Evolutionary conservation across 2,113 vertebrate species (phyloP).

Genomic region (Oophaga pumilio): DNA sequence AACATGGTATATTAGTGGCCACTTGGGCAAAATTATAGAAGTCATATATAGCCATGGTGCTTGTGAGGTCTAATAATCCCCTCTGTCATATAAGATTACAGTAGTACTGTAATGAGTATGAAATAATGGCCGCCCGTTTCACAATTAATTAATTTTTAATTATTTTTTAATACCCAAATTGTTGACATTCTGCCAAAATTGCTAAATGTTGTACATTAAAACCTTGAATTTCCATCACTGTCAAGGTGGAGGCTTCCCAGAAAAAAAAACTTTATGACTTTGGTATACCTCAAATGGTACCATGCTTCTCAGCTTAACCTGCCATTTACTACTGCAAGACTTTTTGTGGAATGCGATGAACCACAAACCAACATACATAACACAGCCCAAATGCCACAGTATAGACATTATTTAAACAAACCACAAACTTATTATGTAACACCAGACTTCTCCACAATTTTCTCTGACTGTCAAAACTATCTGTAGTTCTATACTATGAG

Average conservation of each 20-base stretch:
- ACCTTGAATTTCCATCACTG: slow-evolving; percentile 4
- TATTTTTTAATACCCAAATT: not conserved
- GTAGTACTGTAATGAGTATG: too few species aligned
- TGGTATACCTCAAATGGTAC: slow-evolving; percentile 42
- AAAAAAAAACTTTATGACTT: slow-evolving; percentile 29
- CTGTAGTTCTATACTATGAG: slow-evolving; percentile 17
- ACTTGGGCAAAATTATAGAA: too few species aligned
- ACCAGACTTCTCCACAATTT: slow-evolving; percentile 34
- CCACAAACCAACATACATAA: slow-evolving; percentile 49
- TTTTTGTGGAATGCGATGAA: slow-evolving; percentile 43
- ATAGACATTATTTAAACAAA: slow-evolving; percentile 54
- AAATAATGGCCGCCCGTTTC: too few species aligned
- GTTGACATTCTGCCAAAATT: not conserved
- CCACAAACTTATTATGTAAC: slow-evolving; percentile 49
- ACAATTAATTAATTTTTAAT: too few species aligned
- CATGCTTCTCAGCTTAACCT: slow-evolving; percentile 6
- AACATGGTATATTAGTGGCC: too few species aligned
- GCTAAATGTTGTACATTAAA: not conserved
- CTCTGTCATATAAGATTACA: too few species aligned
- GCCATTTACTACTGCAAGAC: slow-evolving; percentile 13
- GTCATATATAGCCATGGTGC: too few species aligned
- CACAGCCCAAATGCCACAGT: slow-evolving; percentile 39
- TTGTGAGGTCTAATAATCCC: too few species aligned
- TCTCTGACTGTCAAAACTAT: slow-evolving; percentile 19
- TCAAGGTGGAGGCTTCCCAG: slow-evolving; percentile 9